These are phyloP conservation scores for Adelges cooleyi DNA, from an alignment of 1,140 invertebrate species.

Conservation along the genomic window DNA sequence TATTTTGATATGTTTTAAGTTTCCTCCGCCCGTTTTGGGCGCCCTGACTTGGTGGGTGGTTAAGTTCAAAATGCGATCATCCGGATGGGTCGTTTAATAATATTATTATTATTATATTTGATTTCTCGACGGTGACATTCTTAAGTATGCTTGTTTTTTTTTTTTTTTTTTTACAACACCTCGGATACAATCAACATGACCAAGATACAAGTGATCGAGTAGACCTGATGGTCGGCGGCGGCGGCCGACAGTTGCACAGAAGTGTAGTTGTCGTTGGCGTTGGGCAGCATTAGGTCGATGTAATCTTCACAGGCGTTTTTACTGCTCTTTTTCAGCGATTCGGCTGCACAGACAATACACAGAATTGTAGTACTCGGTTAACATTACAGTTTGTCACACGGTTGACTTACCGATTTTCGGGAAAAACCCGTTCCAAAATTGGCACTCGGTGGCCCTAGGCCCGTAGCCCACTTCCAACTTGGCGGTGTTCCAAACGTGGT, in stretches of 20 bases:
- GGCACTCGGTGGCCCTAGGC: slow-evolving; percentile 72
- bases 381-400: not conserved
- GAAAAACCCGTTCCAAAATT: slow-evolving; percentile 91
- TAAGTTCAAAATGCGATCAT: too few species aligned
- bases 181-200: not conserved
- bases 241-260: not conserved
- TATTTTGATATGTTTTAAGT: too few species aligned
- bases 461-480: slow-evolving; percentile 58
- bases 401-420: slow-evolving; percentile 58
- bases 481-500: slow-evolving; percentile 78
- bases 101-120: too few species aligned
- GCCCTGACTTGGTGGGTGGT: too few species aligned
- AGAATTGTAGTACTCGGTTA: not conserved
- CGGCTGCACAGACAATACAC: not conserved
- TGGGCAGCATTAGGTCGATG: not conserved
- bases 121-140: too few species aligned
- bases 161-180: slow-evolving; percentile 48
- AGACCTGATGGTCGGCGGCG: not conserved
- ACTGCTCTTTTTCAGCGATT: not conserved
- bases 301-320: slow-evolving; percentile 6
- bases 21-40: too few species aligned
- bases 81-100: too few species aligned
- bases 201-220: not conserved
- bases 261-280: slow-evolving; percentile 1
- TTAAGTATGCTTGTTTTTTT: too few species aligned